Evolutionary conservation across 2,888 invertebrate genomes (phyloP), one percentile per base, ranked within the genome.

Genomic region (Ochropleura leucogaster): DNA sequence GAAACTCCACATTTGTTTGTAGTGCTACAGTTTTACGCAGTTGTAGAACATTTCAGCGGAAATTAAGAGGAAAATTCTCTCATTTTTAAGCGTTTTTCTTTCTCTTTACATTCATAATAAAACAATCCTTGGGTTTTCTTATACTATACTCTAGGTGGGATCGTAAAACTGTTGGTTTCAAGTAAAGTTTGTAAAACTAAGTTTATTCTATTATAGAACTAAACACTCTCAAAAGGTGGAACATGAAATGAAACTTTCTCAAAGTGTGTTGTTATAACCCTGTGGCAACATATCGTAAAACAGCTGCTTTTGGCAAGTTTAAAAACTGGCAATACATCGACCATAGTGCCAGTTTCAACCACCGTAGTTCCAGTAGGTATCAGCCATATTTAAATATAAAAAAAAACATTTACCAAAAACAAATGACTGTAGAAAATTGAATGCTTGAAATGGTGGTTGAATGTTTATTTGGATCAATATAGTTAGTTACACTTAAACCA

Each of bases 331-430:
- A 51, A 9, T 18, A 42, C 44, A 2, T 69, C 10, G 3, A 63
- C 30, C 30, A 1, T 30, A 30, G 30, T 30, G 30, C 30, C 30
- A 30, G 30, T 30, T 30, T 3, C 30, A n/a, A n/a, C n/a, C n/a
- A n/a, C n/a, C n/a, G n/a, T n/a, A n/a, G n/a, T n/a, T n/a, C n/a
- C n/a, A n/a, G n/a, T n/a, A n/a, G n/a, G n/a, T n/a, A n/a, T n/a
- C n/a, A 67, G 8, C 20, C 46, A 46, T 72, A 60, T 80, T 74
- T 60, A 75, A 78, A 71, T 68, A 76, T 18, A 51, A 67, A 71
- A 62, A 42, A 64, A 62, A 42, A 64, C 49, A 65, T 53, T 63
- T 47, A 51, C 42, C 46, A 59, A 68, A 83, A 80, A 64, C 9
- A 57, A 14, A n/a, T 9, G 6, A 46, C 16, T 46, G 18, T 59